These are phyloP conservation scores for Lates calcarifer DNA, from an alignment of 2,113 vertebrate species.

Conservation along the genomic window DNA sequence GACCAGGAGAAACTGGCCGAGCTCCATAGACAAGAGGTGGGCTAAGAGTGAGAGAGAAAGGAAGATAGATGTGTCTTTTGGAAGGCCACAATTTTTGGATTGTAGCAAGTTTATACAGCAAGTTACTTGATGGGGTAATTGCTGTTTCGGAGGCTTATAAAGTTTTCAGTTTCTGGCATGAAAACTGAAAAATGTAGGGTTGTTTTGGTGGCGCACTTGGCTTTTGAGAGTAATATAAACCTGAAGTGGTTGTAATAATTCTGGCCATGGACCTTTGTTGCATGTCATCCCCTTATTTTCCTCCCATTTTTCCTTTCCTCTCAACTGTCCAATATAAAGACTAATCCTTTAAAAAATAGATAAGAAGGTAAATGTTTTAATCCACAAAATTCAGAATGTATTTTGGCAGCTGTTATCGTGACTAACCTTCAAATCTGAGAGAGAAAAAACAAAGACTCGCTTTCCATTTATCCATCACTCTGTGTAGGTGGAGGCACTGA, in stretches of 20 bases:
- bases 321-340: slow-evolving; percentile 29
- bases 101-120: slow-evolving; percentile 31
- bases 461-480: not conserved
- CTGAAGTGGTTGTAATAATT: slow-evolving; percentile 12
- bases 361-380: not conserved
- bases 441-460: not conserved
- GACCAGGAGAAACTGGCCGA: slow-evolving; percentile 92
- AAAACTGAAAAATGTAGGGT: not conserved
- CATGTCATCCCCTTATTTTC: slow-evolving; percentile 75
- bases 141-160: slow-evolving; percentile 36
- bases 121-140: slow-evolving; percentile 45
- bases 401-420: not conserved
- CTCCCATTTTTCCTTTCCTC: slow-evolving; percentile 64
- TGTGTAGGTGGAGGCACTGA: slow-evolving; percentile 86
- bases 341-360: not conserved
- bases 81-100: not conserved
- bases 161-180: slow-evolving; percentile 2
- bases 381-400: not conserved
- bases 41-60: slow-evolving; percentile 52
- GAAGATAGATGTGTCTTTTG: slow-evolving; percentile 56
- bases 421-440: not conserved
- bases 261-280: slow-evolving; percentile 47
- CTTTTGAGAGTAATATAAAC: slow-evolving; percentile 23
- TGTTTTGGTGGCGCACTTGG: slow-evolving; percentile 34
- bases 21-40: slow-evolving; percentile 88